Evolutionary conservation across 1,140 invertebrate species (phyloP).

Genomic region (Coptotermes formosanus): DNA sequence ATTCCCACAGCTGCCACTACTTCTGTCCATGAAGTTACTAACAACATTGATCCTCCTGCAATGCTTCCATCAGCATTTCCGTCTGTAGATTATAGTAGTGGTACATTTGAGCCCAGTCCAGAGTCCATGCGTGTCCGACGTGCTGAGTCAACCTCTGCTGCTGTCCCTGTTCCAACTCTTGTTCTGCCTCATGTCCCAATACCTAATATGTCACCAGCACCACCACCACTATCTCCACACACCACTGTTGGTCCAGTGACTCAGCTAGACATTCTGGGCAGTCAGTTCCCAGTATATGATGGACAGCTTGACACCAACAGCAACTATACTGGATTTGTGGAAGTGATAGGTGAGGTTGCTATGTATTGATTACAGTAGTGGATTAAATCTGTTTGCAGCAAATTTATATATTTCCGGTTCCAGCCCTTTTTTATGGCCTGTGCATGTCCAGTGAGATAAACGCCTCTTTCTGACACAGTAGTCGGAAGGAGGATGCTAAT

Average conservation of each 20-base stretch:
- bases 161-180: constrained; percentile 18
- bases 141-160: constrained; percentile 37
- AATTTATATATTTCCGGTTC: neutral
- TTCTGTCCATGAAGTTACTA: neutral
- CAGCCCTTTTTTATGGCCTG: too few relatives aligned
- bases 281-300: constrained; percentile 51
- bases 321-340: constrained; percentile 77
- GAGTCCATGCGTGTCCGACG: constrained; percentile 43
- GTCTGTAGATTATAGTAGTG: neutral
- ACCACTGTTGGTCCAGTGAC: neutral
- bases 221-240: neutral
- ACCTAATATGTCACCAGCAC: neutral
- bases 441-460: too few relatives aligned
- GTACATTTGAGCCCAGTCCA: neutral
- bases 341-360: constrained; percentile 68
- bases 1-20: neutral
- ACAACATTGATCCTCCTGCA: neutral
- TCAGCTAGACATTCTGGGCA: neutral
- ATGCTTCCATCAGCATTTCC: neutral
- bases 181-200: neutral
- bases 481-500: too few relatives aligned
- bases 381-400: neutral
- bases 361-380: neutral
- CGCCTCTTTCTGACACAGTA: too few relatives aligned
- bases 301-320: constrained; percentile 69